phyloP scores from a whole-genome alignment of 2,797 vertebrate species.

The Erpetoichthys calabaricus region DNA sequence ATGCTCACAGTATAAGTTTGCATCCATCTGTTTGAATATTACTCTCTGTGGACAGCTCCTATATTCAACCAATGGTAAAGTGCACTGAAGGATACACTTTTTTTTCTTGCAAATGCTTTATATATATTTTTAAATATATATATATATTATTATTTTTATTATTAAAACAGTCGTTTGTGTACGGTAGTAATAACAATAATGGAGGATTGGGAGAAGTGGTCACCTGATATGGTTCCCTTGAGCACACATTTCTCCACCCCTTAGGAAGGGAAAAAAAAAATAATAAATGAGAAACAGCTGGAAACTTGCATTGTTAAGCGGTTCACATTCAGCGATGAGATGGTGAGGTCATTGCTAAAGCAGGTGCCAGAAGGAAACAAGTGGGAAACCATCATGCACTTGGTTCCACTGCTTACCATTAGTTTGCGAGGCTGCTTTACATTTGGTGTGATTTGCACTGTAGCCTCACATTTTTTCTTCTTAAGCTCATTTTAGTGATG shows the following conservation, averaged over 20 bases:
- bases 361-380: constrained; percentile 43
- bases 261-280: constrained; percentile 16
- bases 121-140: too few species aligned
- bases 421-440: constrained; percentile 4
- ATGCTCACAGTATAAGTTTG: too few species aligned
- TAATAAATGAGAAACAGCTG: constrained; percentile 53
- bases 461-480: constrained; percentile 2
- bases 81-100: too few species aligned
- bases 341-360: constrained; percentile 53
- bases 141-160: too few species aligned
- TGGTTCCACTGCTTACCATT: constrained; percentile 12
- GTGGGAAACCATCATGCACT: constrained; percentile 23
- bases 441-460: constrained; percentile 2
- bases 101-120: too few species aligned
- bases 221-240: constrained; percentile 37
- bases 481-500: constrained; percentile 10
- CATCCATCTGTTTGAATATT: too few species aligned
- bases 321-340: constrained; percentile 43
- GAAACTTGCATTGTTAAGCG: constrained; percentile 50
- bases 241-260: constrained; percentile 28
- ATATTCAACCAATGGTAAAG: too few species aligned
- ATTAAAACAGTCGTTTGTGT: too few species aligned
- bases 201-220: constrained; percentile 17
- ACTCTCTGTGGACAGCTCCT: too few species aligned
- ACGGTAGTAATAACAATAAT: too few species aligned